phyloP scores from a whole-genome alignment of 2,113 vertebrate species.

The Platysteira castanea region DNA sequence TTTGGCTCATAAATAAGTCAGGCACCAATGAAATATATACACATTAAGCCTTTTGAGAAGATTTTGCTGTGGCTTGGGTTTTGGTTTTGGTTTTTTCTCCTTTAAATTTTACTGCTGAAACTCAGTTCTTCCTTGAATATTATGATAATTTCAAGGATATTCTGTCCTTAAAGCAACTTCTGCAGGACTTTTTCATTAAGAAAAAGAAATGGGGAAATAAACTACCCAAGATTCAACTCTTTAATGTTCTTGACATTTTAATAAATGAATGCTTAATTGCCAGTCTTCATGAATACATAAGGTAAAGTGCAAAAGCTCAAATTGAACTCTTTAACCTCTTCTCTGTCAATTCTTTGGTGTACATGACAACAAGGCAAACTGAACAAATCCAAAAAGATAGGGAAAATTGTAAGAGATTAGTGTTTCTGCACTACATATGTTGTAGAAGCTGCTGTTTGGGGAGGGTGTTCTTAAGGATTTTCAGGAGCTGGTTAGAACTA shows the following conservation, averaged over 20 bases:
- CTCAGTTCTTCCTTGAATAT: not conserved
- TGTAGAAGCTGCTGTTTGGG: not conserved
- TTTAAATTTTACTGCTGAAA: not conserved
- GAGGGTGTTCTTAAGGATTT: not conserved
- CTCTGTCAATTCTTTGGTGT: slow-evolving; percentile 15
- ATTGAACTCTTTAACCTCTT: not conserved
- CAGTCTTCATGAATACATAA: slow-evolving; percentile 15
- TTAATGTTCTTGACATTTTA: slow-evolving; percentile 53
- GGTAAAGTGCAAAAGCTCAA: slow-evolving; percentile 6
- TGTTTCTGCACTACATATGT: not conserved
- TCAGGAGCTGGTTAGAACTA: not conserved
- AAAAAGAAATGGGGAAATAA: not conserved
- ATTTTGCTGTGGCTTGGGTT: not conserved
- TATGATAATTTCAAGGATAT: not conserved
- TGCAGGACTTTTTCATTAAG: not conserved
- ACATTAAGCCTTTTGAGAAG: not conserved
- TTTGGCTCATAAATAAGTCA: not conserved
- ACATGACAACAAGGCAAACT: slow-evolving; percentile 10
- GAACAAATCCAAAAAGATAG: not conserved
- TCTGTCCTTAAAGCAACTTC: not conserved
- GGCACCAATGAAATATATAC: not conserved
- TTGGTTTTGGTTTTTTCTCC: not conserved
- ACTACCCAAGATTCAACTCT: not conserved
- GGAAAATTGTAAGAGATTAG: not conserved
- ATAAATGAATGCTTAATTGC: slow-evolving; percentile 59